Conservation (phyloP, 2,888 invertebrate genomes). For the Platynereis dumerilii region DNA sequence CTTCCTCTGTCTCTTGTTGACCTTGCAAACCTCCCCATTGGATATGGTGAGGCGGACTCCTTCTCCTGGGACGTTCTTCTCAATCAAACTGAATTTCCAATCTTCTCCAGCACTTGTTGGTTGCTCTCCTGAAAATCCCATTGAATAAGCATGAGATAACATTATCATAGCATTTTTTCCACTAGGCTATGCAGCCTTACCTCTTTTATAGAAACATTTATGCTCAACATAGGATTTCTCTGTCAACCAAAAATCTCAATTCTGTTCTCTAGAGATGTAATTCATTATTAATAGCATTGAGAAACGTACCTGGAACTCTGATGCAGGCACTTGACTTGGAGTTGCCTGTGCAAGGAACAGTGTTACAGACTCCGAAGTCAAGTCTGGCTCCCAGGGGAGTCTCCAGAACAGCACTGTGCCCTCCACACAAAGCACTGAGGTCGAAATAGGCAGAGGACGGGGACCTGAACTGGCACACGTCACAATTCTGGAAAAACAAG, state of each 20-base stretch:
- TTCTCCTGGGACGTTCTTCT: slow-evolving; percentile 9
- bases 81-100: slow-evolving; percentile 12
- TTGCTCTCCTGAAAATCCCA: slow-evolving; percentile 15
- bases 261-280: too few species aligned
- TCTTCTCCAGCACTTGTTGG: slow-evolving; percentile 15
- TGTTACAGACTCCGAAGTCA: slow-evolving; percentile 11
- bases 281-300: too few species aligned
- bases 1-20: slow-evolving; percentile 12
- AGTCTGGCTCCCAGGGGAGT: slow-evolving; percentile 11
- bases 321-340: slow-evolving; percentile 9
- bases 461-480: slow-evolving; percentile 18
- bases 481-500: slow-evolving; percentile 14
- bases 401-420: slow-evolving; percentile 6
- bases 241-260: too few species aligned
- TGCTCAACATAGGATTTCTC: too few species aligned
- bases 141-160: too few species aligned
- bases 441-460: slow-evolving; percentile 13
- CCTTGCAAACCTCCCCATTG: slow-evolving; percentile 10
- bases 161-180: too few species aligned
- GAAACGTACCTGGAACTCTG: slow-evolving; percentile 16
- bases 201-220: too few species aligned
- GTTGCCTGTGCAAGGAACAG: slow-evolving; percentile 2
- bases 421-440: slow-evolving; percentile 10
- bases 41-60: slow-evolving; percentile 10
- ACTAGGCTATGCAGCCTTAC: too few species aligned